These are phyloP conservation scores for Hofmannophila pseudospretella DNA, from an alignment of 2,888 invertebrate genomes.

Conservation along the genomic window DNA sequence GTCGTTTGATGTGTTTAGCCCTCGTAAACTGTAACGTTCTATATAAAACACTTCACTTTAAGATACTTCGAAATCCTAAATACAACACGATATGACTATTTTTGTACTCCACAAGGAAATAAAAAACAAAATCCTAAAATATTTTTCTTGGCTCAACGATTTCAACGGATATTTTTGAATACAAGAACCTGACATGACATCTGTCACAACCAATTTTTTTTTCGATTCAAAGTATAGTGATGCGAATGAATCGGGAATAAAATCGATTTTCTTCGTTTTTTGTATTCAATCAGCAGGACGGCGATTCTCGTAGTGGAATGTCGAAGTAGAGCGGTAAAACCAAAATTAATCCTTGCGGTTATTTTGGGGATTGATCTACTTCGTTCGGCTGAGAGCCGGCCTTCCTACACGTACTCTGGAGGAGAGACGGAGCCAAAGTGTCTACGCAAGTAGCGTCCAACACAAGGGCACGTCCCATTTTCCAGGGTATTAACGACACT, in stretches of 20 bases:
- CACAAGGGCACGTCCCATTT: no score
- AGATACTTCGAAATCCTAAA: slow-evolving; percentile 6
- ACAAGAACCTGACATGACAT: not conserved
- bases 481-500: no score
- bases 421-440: no score
- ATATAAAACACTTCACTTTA: not conserved
- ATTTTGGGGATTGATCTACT: no score
- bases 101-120: slow-evolving; percentile 17
- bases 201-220: not conserved
- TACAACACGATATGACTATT: slow-evolving; percentile 16
- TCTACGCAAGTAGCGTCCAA: no score
- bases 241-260: not conserved
- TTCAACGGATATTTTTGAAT: slow-evolving; percentile 32
- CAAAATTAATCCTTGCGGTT: no score
- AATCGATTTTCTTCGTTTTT: not conserved
- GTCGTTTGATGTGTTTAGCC: slow-evolving; percentile 13
- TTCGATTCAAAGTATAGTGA: no score
- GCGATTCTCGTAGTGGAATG: no score
- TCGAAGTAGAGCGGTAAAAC: no score
- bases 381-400: no score
- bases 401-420: no score
- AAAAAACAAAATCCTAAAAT: slow-evolving; percentile 21
- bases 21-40: slow-evolving; percentile 1
- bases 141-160: slow-evolving; percentile 19
- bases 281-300: no score